A percentile compares a stretch with the other conserved stretches of the same genome.
These are phyloP conservation scores for Malurus alboscapulatus DNA, from an alignment of 2,113 vertebrate species.

Conservation along the genomic window DNA sequence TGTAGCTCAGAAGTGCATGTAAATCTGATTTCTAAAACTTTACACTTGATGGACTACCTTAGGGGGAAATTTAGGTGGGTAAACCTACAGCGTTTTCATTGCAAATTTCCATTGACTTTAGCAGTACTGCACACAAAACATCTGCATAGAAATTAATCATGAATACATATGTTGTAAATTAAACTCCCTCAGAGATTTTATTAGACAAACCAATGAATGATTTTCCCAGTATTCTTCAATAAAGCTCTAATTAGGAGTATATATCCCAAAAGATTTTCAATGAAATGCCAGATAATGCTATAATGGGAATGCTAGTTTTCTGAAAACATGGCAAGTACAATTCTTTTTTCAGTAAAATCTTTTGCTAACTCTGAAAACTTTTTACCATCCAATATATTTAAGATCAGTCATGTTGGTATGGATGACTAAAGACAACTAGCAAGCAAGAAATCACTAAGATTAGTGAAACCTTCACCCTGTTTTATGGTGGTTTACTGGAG, in stretches of 20 bases:
- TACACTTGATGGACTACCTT: background rate
- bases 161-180: background rate
- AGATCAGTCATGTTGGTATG: background rate
- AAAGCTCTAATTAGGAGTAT: conserved; percentile 6
- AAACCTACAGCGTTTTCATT: background rate
- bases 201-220: conserved; percentile 15
- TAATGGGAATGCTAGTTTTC: background rate
- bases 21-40: conserved; percentile 31
- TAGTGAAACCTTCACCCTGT: background rate
- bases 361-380: background rate
- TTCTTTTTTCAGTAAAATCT: background rate
- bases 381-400: background rate
- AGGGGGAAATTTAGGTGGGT: background rate
- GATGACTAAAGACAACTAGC: background rate
- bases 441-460: conserved; percentile 12
- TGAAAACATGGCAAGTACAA: background rate
- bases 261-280: background rate
- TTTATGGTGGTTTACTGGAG: conserved; percentile 7
- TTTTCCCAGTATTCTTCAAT: conserved; percentile 5
- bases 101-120: background rate
- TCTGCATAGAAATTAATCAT: background rate
- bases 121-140: background rate
- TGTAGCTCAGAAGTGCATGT: background rate
- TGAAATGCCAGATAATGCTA: background rate
- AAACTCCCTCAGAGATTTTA: background rate